Conservation (phyloP, 2,888 invertebrate species). For the Cyclophora albipunctata region DNA sequence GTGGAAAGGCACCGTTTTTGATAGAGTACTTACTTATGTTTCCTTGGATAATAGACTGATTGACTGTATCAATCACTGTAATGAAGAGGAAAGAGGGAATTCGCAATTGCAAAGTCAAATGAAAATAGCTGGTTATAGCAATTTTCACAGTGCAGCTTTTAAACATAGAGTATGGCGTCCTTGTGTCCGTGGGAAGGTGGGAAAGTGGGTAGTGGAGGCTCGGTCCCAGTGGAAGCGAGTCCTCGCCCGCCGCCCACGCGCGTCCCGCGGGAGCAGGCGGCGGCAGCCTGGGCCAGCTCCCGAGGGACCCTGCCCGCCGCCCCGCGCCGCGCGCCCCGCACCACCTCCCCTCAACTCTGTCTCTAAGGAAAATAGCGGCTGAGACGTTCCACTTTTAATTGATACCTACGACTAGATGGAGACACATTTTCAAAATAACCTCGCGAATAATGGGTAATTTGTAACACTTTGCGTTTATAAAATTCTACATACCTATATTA, state of each 20-base stretch:
- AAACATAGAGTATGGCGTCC: slow-evolving; percentile 58
- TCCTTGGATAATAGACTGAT: no score
- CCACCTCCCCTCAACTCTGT: slow-evolving; percentile 25
- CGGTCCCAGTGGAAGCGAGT: slow-evolving; percentile 61
- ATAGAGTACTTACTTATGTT: no score
- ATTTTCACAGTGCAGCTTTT: slow-evolving; percentile 41
- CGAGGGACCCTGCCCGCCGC: slow-evolving; percentile 39
- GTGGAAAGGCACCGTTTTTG: no score
- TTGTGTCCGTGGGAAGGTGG: slow-evolving; percentile 40
- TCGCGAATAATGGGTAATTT: slow-evolving; percentile 13
- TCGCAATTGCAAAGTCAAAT: no score
- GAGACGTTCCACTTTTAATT: slow-evolving; percentile 66
- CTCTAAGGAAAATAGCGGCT: slow-evolving; percentile 60
- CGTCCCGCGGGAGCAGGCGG: slow-evolving; percentile 63
- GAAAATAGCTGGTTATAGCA: slow-evolving; percentile 17
- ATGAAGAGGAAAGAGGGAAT: no score
- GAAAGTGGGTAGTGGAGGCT: slow-evolving; percentile 45
- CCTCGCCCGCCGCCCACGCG: slow-evolving; percentile 67
- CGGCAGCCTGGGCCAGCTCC: slow-evolving; percentile 64
- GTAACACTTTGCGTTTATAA: slow-evolving; percentile 4
- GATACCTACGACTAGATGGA: slow-evolving; percentile 27
- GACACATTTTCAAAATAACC: slow-evolving; percentile 18
- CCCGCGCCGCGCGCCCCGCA: slow-evolving; percentile 18
- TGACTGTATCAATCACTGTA: no score
- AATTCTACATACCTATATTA: neutral